Conservation (phyloP, 2,888 invertebrate genomes). For the Diadegma fenestrale region DNA sequence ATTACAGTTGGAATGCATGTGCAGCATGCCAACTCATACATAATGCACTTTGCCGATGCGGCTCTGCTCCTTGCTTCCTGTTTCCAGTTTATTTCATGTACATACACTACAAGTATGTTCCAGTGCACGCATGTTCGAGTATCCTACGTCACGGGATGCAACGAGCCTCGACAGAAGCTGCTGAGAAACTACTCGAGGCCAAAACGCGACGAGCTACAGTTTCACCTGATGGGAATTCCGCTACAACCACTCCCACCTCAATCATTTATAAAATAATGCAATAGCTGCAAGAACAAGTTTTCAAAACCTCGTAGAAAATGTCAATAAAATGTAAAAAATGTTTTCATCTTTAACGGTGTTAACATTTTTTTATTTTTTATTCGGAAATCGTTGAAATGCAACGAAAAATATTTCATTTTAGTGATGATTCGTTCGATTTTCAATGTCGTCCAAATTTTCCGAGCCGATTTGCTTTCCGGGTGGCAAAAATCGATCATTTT, state of each 20-base stretch:
- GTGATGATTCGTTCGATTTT: no score
- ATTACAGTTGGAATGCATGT: slow-evolving; percentile 35
- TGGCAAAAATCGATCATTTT: no score
- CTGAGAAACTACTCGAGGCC: slow-evolving; percentile 49
- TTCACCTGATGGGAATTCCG: slow-evolving; percentile 49
- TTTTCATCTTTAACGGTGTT: not conserved
- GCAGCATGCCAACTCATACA: slow-evolving; percentile 46
- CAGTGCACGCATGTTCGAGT: slow-evolving; percentile 12
- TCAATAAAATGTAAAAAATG: slow-evolving; percentile 2
- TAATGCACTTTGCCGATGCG: slow-evolving; percentile 66
- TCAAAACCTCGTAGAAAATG: not conserved
- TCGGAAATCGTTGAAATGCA: not conserved
- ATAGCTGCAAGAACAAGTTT: slow-evolving; percentile 2
- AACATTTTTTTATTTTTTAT: not conserved
- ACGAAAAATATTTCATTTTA: no score
- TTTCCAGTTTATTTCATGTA: slow-evolving; percentile 41
- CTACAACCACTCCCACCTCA: slow-evolving; percentile 58
- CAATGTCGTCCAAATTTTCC: no score
- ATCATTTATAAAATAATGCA: slow-evolving; percentile 31
- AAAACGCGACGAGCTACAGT: slow-evolving; percentile 25
- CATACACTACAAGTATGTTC: slow-evolving; percentile 20
- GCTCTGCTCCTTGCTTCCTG: slow-evolving; percentile 53
- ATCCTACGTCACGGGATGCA: slow-evolving; percentile 25
- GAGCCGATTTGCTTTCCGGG: no score
- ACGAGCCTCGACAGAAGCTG: slow-evolving; percentile 52